Evolutionary conservation across 2,888 invertebrate species (phyloP).

Genomic region (Eucera pruinosa): DNA sequence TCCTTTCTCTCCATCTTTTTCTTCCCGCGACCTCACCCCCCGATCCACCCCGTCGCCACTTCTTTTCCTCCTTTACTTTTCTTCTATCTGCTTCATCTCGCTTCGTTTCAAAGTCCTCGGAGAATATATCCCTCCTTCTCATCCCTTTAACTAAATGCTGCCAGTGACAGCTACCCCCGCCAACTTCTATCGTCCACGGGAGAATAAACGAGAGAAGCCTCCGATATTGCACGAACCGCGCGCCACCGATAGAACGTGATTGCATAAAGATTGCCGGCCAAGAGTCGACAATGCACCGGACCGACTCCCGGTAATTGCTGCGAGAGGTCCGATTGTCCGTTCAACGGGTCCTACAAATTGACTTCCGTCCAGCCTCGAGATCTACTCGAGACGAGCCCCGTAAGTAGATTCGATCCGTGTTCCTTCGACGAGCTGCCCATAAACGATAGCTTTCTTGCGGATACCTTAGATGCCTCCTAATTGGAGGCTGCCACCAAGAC

Average conservation of each 20-base stretch:
- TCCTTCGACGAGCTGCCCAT: conserved; percentile 20
- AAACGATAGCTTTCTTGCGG: conserved; percentile 17
- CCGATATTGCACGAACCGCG: conserved; percentile 37
- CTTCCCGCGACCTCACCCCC: conserved; percentile 18
- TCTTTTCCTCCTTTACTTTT: conserved; percentile 35
- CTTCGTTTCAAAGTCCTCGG: conserved; percentile 42
- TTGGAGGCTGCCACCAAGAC: not conserved
- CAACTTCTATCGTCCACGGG: conserved; percentile 34
- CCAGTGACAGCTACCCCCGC: conserved; percentile 74
- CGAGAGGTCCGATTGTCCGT: conserved; percentile 41
- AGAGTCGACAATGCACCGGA: conserved; percentile 15
- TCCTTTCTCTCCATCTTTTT: conserved; percentile 39
- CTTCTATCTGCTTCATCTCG: conserved; percentile 47
- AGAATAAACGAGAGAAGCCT: conserved; percentile 39
- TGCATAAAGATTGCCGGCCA: conserved; percentile 49
- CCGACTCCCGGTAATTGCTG: conserved; percentile 40
- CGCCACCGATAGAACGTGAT: conserved; percentile 39
- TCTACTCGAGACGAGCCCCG: conserved; percentile 8
- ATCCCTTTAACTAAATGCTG: conserved; percentile 76
- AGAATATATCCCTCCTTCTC: conserved; percentile 35
- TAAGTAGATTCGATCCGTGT: conserved; percentile 2
- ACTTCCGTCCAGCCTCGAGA: conserved; percentile 20
- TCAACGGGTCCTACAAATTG: conserved; percentile 26
- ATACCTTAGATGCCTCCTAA: conserved; percentile 14
- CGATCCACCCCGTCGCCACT: conserved; percentile 22